phyloP scores from a whole-genome alignment of 1,140 invertebrate genomes.

The Temnothorax nylanderi region DNA sequence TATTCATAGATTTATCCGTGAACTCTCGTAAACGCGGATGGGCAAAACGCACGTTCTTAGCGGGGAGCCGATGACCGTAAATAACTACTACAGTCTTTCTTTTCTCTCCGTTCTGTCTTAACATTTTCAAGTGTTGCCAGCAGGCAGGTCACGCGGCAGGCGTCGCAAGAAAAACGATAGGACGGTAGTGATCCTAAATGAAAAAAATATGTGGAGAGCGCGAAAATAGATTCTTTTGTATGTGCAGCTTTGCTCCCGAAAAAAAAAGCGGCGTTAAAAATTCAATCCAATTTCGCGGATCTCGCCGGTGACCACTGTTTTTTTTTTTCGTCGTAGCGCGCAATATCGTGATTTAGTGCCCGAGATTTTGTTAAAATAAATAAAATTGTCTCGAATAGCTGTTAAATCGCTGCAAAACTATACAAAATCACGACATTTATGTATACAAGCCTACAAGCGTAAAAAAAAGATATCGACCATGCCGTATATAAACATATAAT shows the following conservation, averaged over 20 bases:
- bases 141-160: neutral
- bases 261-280: constrained; percentile 43
- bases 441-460: neutral
- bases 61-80: constrained; percentile 43
- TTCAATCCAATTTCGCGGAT: constrained; percentile 54
- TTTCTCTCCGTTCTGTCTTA: neutral
- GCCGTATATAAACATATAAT: neutral
- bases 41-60: constrained; percentile 9
- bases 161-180: neutral
- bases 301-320: constrained; percentile 22
- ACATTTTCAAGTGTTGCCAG: constrained; percentile 36
- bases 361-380: constrained; percentile 37
- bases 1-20: constrained; percentile 33
- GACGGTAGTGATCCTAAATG: neutral
- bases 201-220: constrained; percentile 21
- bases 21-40: neutral
- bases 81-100: constrained; percentile 39
- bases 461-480: neutral
- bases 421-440: neutral
- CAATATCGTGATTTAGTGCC: constrained; percentile 17
- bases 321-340: constrained; percentile 16
- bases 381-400: constrained; percentile 21
- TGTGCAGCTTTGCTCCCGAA: neutral
- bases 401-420: constrained; percentile 28
- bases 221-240: neutral